Percentiles rank a stretch among this genome's conserved stretches.
phyloP scores from a whole-genome alignment of 2,888 invertebrate genomes.

The Incurvaria masculella region DNA sequence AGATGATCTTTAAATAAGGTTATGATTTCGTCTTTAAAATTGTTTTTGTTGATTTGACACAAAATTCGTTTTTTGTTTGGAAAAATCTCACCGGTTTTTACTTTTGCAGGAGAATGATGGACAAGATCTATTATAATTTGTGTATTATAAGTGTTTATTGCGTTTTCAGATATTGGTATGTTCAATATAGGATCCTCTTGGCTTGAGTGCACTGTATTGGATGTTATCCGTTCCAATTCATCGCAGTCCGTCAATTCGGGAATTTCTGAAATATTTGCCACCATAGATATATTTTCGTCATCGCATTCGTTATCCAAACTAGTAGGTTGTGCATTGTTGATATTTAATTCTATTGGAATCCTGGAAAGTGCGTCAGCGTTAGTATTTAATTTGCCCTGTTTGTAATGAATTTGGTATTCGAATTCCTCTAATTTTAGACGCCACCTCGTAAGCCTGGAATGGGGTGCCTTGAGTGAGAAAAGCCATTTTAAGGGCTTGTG shows the following conservation, averaged over 20 bases:
- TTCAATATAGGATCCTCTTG: no score
- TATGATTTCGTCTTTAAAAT: neutral
- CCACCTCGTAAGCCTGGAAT: slow-evolving; percentile 21
- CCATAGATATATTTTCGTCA: no score
- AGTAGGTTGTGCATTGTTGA: no score
- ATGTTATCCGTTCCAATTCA: no score
- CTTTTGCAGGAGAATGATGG: no score
- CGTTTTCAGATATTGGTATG: no score
- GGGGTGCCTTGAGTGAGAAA: slow-evolving; percentile 20
- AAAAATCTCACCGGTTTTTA: no score
- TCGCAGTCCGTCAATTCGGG: neutral
- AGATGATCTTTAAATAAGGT: neutral
- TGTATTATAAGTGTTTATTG: no score
- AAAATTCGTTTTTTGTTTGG: no score
- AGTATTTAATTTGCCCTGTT: slow-evolving; percentile 13
- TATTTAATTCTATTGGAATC: slow-evolving; percentile 4
- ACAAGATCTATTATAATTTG: no score
- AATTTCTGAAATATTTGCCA: neutral
- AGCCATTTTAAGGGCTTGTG: slow-evolving; percentile 24
- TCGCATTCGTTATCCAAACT: no score
- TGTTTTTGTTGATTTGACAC: neutral
- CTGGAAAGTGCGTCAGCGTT: slow-evolving; percentile 13
- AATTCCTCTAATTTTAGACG: slow-evolving; percentile 21
- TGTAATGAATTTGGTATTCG: slow-evolving; percentile 18
- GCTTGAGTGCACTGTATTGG: no score